These are phyloP conservation scores for Ferrisia virgata DNA, from an alignment of 2,888 invertebrate species.

Conservation along the genomic window DNA sequence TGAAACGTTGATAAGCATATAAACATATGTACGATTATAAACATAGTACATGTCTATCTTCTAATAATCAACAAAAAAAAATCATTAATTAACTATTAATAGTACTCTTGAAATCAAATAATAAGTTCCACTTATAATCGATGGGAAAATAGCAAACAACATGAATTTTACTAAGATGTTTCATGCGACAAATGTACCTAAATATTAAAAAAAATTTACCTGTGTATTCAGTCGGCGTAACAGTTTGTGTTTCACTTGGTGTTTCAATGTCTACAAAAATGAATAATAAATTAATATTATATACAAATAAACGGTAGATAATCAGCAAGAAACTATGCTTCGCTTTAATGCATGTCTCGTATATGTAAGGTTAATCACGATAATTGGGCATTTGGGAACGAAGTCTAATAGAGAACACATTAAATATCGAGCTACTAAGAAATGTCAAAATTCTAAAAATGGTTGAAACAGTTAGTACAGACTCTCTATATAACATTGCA, in stretches of 20 bases:
- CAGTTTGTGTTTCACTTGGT: not conserved
- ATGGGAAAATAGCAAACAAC: slow-evolving; percentile 15
- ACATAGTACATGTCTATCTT: not conserved
- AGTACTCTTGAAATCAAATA: slow-evolving; percentile 5
- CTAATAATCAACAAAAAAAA: not conserved
- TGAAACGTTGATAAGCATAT: slow-evolving; percentile 22
- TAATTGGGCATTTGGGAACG: too few species aligned
- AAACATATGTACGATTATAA: slow-evolving; percentile 2
- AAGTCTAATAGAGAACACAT: too few species aligned
- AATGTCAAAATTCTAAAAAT: too few species aligned
- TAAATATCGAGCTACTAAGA: too few species aligned
- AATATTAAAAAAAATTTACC: not conserved
- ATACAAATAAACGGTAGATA: too few species aligned
- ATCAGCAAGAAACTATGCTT: too few species aligned
- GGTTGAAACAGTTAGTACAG: too few species aligned
- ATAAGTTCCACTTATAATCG: not conserved
- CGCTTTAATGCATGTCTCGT: too few species aligned
- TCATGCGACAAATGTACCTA: not conserved
- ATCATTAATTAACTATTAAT: slow-evolving; percentile 8
- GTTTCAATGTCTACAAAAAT: not conserved
- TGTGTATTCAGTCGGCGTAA: not conserved
- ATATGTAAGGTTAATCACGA: too few species aligned
- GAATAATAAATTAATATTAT: not conserved
- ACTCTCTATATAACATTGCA: too few species aligned
- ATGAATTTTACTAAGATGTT: not conserved